Evolutionary conservation across 1,140 invertebrate species (phyloP), one percentile per base, ranked within the genome.

Genomic region (Spodoptera frugiperda): DNA sequence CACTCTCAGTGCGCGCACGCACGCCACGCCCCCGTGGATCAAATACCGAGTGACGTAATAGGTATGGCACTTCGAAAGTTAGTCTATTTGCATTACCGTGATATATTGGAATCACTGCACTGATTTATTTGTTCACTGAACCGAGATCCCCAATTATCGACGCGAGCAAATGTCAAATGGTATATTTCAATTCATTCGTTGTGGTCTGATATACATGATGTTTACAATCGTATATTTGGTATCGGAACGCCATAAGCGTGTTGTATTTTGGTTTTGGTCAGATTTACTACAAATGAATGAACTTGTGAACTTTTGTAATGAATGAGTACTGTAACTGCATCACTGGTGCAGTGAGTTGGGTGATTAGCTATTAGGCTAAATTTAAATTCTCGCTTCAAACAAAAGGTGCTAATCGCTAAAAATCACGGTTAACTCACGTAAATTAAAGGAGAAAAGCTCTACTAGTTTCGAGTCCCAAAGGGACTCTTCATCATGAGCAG

Each of bases 1-100:
- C 87, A 87, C 88, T 89, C 17, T 77, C 78, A 51, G 15, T 79
- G 78, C 77, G 75, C 75, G 54, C 80, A 79, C 78, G 76, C 79
- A 85, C 68, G 75, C 82, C 82, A 82, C 83, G 81, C 83, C 86
- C 71, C 78, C 44, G 14, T 48, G 17, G n/a, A 73, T 73, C 54
- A 61, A 59, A 59, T 48, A 63, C 19, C 33, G 14, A 39, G 21
- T 73, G 71, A 73, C 46, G 71, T 73, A 73, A 73, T 44, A 11
- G 2, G 30, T 44, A 71, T 71, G 30, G 25, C 68, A 71, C 49
- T 70, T 49, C 49, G 65, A 70, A 70, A 70, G 49, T 33, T 33
- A 33, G 48, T 71, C 68, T 39, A 53, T 53, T 51, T 53, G 51
- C 49, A 70, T 70, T 72, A 49, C 25, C 14, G 54, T 72, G 51